Base-by-base conservation (phyloP, 2,113 vertebrate species). In the Leptodactylus fuscus region DNA sequence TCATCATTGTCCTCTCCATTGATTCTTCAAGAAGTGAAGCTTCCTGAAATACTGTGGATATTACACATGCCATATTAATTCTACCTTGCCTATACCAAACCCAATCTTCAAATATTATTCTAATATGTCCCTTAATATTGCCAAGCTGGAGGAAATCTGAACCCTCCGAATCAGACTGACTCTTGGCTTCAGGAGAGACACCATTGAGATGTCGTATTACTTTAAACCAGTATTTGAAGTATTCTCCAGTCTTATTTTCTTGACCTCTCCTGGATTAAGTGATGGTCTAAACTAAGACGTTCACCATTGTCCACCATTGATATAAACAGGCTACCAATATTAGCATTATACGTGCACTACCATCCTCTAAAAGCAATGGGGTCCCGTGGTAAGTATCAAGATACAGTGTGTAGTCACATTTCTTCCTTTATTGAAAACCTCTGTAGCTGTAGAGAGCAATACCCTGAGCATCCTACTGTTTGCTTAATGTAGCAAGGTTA, bases 401-500 rank as follows among this genome's bases (percentile, higher is more conserved):
- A n/a, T n/a, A n/a, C n/a, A n/a, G n/a, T n/a, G n/a, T n/a, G n/a
- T n/a, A n/a, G n/a, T n/a, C n/a, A n/a, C n/a, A n/a, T n/a, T 67
- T 36, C 5, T 9, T 67, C 24, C 2, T 9, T 5, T 29, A 15
- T 62, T 12, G 24, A 29, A 29, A 62, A 29, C 3, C 27, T 62
- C 10, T 29, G 20, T 5, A 36, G 32, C 16, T 67, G 9, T 18
- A 20, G 13, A 6, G 62, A 67, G 9, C 18, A 69, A 22, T 10
- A 69, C 32, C 60, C 27, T 32, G 15, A 65, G 29, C 27, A 32
- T 62, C 60, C 12, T 10, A 9, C 18, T 18, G 7, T 67, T 60
- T 60, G 55, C 55, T 60, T 65, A 65, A 67, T 67, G 62, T 67
- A 67, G 62, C 62, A 18, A 67, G 29, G 15, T 67, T 36, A 69